These are phyloP conservation scores for Sciaenops ocellatus DNA, from an alignment of 2,797 vertebrate genomes.

Conservation along the genomic window DNA sequence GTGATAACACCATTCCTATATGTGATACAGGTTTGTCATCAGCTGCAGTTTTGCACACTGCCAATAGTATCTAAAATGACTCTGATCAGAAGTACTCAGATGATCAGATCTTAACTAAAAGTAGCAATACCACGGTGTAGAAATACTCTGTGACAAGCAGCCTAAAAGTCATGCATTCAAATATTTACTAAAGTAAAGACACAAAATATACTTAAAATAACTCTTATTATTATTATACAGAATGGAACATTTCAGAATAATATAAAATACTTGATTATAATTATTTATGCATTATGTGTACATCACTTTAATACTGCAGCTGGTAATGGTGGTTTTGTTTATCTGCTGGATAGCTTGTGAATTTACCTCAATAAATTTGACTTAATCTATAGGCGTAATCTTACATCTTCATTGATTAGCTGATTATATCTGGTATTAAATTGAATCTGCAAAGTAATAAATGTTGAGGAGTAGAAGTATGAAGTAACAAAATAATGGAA, in stretches of 20 bases:
- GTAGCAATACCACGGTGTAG: background rate
- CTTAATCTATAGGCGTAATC: too few relatives aligned
- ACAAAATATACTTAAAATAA: background rate
- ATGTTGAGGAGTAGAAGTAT: background rate
- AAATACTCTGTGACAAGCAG: background rate
- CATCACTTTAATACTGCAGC: too few relatives aligned
- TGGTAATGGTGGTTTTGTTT: too few relatives aligned
- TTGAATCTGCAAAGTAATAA: too few relatives aligned
- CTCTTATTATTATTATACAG: background rate
- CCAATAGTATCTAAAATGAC: too few relatives aligned
- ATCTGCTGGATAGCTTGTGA: too few relatives aligned
- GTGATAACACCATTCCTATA: too few relatives aligned
- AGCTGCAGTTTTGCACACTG: too few relatives aligned
- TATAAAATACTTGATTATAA: background rate
- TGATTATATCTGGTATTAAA: too few relatives aligned
- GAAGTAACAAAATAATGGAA: background rate
- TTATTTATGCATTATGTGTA: background rate
- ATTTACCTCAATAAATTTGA: too few relatives aligned
- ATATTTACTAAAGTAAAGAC: background rate
- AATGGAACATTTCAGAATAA: background rate
- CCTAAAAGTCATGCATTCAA: background rate
- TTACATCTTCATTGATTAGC: too few relatives aligned
- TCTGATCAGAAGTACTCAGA: background rate
- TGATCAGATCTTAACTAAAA: background rate
- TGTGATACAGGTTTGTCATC: too few relatives aligned